These are phyloP conservation scores for Cathartes aura DNA, from an alignment of 2,113 vertebrate species.

Conservation along the genomic window DNA sequence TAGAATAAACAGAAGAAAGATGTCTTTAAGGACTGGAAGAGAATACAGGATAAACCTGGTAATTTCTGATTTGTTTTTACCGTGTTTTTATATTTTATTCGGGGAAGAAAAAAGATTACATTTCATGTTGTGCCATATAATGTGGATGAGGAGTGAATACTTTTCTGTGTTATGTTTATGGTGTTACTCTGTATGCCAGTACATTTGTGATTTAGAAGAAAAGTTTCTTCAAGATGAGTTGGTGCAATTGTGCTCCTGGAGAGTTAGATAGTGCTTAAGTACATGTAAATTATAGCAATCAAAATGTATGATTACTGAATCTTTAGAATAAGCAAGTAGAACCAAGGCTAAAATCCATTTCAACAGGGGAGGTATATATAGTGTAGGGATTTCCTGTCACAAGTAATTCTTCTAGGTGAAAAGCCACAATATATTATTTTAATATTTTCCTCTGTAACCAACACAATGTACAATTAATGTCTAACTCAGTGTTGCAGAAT, in stretches of 20 bases:
- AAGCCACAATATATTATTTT: conserved; percentile 7
- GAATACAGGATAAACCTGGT: background rate
- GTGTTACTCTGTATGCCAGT: background rate
- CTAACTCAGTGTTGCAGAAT: background rate
- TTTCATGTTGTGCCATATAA: background rate
- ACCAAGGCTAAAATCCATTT: conserved; percentile 14
- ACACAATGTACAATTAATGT: background rate
- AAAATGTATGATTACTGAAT: background rate
- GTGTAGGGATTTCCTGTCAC: conserved; percentile 9
- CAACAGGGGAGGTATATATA: background rate
- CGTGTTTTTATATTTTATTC: background rate
- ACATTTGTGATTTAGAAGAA: background rate
- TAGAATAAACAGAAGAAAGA: background rate
- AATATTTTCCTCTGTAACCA: conserved; percentile 41
- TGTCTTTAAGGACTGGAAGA: background rate
- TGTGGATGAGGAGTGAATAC: background rate
- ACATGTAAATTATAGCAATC: conserved; percentile 22
- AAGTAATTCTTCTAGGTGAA: conserved; percentile 45
- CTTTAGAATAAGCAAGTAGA: conserved; percentile 22
- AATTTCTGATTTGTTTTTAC: background rate
- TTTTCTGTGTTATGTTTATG: background rate
- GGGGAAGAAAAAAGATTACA: rapidly evolving
- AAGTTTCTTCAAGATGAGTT: background rate
- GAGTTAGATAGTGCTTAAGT: background rate
- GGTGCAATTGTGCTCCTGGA: background rate